Percentiles rank a stretch among this genome's conserved stretches.
Evolutionary conservation across 2,797 vertebrate genomes (phyloP).

Genomic region (Denticeps clupeoides): DNA sequence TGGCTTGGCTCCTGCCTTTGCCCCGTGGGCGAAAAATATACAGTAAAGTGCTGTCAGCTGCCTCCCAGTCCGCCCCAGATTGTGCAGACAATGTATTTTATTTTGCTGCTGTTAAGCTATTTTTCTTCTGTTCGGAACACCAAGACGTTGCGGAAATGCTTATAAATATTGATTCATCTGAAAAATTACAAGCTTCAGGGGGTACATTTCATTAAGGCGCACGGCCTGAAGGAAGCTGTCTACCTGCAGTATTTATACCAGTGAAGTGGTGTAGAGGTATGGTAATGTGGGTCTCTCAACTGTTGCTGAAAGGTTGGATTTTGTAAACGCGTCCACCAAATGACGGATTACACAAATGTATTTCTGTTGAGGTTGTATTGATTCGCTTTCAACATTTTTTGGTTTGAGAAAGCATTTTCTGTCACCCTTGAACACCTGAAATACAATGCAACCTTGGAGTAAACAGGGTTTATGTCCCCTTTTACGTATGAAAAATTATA

Average conservation of each 20-base stretch:
- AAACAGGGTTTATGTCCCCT: too few species aligned
- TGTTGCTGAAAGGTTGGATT: conserved; percentile 53
- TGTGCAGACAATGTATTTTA: conserved; percentile 1
- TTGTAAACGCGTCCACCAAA: conserved; percentile 42
- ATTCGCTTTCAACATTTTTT: conserved; percentile 44
- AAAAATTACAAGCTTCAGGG: conserved; percentile 8
- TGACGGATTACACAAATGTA: conserved; percentile 54
- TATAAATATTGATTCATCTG: conserved; percentile 20
- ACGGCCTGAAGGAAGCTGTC: conserved; percentile 11
- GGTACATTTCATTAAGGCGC: conserved; percentile 24
- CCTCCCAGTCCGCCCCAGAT: conserved; percentile 22
- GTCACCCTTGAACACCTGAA: too few species aligned
- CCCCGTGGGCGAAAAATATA: conserved; percentile 35
- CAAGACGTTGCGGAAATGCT: conserved; percentile 22
- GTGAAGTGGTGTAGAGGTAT: conserved; percentile 39
- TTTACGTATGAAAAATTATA: too few species aligned
- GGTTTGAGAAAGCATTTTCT: too few species aligned
- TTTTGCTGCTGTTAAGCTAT: conserved; percentile 3
- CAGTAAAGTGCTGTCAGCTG: conserved; percentile 16
- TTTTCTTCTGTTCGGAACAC: not conserved
- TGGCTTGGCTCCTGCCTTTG: conserved; percentile 41
- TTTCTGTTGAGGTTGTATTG: conserved; percentile 59
- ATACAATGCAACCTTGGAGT: too few species aligned
- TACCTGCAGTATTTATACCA: conserved; percentile 21
- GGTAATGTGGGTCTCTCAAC: conserved; percentile 55